A percentile compares a stretch with the other conserved stretches of the same genome.
Conservation (phyloP, 2,113 vertebrate species). For the Eleginops maclovinus region DNA sequence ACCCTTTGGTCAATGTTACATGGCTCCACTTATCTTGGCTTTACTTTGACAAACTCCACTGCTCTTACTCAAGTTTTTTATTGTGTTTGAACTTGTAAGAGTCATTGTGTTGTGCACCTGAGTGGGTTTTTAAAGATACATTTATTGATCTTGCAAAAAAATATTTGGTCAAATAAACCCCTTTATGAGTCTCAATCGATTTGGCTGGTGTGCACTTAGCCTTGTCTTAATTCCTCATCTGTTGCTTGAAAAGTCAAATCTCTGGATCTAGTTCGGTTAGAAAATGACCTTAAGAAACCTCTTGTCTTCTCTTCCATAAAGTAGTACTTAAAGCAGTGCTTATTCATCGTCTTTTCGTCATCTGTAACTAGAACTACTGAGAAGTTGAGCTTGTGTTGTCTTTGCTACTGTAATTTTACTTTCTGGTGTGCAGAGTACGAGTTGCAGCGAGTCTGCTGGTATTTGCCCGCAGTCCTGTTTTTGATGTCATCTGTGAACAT, state of each 20-base stretch:
- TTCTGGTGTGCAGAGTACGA: not conserved
- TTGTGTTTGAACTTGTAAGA: not conserved
- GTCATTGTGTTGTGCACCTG: not conserved
- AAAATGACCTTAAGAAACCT: not conserved
- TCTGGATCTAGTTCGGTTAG: not conserved
- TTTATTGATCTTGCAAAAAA: not conserved
- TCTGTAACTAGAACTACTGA: not conserved
- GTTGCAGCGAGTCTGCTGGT: not conserved
- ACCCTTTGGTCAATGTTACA: not conserved
- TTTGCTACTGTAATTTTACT: not conserved
- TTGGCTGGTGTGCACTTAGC: not conserved
- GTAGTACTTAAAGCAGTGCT: not conserved
- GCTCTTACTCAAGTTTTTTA: not conserved
- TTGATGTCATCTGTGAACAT: not conserved
- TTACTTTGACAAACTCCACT: not conserved
- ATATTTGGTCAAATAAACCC: not conserved
- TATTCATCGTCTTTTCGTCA: too few relatives aligned
- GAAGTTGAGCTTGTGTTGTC: not conserved
- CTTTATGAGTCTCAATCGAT: not conserved
- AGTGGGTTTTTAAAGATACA: not conserved
- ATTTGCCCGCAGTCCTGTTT: not conserved
- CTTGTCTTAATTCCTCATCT: conserved; percentile 11
- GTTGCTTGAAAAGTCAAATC: conserved; percentile 7
- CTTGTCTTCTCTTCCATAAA: conserved; percentile 1
- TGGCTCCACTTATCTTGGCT: not conserved